Evolutionary conservation across 2,797 vertebrate species (phyloP).

Genomic region (Mus spretus): DNA sequence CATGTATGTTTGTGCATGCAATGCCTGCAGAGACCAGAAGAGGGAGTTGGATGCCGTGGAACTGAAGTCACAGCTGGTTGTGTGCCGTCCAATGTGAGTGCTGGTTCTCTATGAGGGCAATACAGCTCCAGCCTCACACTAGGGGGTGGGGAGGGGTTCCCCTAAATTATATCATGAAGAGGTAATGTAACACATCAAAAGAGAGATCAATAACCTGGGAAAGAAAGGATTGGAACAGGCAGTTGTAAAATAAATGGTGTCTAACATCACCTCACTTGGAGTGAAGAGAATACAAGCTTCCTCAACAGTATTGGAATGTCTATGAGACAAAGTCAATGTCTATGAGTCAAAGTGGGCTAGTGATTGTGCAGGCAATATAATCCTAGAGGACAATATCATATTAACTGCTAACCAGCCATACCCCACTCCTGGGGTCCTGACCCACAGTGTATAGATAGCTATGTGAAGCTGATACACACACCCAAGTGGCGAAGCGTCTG

Average conservation of each 20-base stretch:
- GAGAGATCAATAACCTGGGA: conserved; percentile 32
- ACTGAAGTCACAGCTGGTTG: background rate
- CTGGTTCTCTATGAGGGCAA: background rate
- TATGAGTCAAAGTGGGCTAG: background rate
- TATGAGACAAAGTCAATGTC: no score
- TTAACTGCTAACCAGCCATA: background rate
- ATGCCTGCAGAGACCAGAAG: background rate
- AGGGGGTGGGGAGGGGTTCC: background rate
- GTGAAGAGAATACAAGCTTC: conserved; percentile 6
- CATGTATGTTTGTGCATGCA: background rate
- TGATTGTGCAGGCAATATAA: background rate
- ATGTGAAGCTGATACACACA: background rate
- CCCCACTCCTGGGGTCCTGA: background rate
- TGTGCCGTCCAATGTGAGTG: no score
- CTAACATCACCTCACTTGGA: conserved; percentile 1
- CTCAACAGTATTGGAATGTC: background rate
- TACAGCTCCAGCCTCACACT: background rate
- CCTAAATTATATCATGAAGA: background rate
- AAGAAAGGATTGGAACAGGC: background rate
- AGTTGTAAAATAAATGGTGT: conserved; percentile 13
- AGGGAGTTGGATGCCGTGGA: background rate
- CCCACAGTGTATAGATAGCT: background rate
- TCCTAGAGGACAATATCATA: background rate
- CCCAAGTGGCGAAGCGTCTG: background rate
- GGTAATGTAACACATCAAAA: background rate